Evolutionary conservation across 2,888 invertebrate species (phyloP), one percentile per base, ranked within the genome.

Genomic region (Nemotelus pantherinus): DNA sequence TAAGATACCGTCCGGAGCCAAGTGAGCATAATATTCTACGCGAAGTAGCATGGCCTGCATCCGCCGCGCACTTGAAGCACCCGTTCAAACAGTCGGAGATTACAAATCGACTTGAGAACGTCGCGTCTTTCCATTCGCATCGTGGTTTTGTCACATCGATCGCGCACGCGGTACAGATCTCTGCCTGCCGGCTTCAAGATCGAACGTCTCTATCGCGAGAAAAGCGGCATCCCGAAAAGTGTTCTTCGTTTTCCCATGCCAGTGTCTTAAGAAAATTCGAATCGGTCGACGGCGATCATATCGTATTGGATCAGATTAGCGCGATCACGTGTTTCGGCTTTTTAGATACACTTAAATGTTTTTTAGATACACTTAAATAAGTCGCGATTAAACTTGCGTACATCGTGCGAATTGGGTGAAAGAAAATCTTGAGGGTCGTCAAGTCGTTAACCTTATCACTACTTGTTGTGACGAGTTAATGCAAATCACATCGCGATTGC

Each of bases 171-270:
- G 50, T 68, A 68, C 68, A 70, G 70, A 70, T 50, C 70, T 45
- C 70, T 70, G 39, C 43, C 47, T 55, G 70, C 70, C 70, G 70
- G 70, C 70, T 55, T 47, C 70, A 70, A 53, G 70, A 70, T 70
- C 70, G 70, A 70, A 70, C 70, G 70, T 70, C 53, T 70, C 55
- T 70, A 70, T 70, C 55, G 10, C 55, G 70, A 43, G 70, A 55
- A 55, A 53, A 70, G 55, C 53, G 55, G 70, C 70, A 55, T 68
- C 68, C 7, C 53, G 70, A 10, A 55, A 70, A 6, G 47, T 5
- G 7, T 25, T 41, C 41, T n/a, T 55, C 44, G 63, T 67, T 67
- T 67, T 47, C 44, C n/a, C 50, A n/a, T 3, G 67, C 47, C 65
- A 67, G 48, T n/a, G 44, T 67, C 67, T 67, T 67, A 41, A n/a